Evolutionary conservation across 2,888 invertebrate genomes (phyloP).

Genomic region (Autographa gamma): DNA sequence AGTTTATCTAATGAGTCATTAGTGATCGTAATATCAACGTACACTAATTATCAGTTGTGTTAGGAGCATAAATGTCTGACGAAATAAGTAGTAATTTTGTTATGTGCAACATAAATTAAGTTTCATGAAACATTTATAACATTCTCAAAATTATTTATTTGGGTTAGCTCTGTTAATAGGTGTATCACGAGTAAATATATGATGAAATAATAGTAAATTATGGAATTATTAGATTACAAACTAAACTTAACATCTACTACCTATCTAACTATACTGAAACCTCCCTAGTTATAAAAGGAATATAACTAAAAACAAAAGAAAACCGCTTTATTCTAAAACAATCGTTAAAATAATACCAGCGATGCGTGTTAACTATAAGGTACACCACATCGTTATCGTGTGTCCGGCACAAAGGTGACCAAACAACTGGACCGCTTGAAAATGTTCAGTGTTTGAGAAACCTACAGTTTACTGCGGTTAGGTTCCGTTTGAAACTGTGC

Average conservation of each 20-base stretch:
- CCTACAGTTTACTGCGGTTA: conserved; percentile 26
- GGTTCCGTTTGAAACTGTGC: conserved; percentile 38
- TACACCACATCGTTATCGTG: conserved; percentile 75
- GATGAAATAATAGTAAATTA: too few species aligned
- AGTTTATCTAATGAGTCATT: neutral
- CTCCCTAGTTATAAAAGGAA: neutral
- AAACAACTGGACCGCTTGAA: conserved; percentile 38
- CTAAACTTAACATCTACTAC: too few species aligned
- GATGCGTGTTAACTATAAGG: conserved; percentile 67
- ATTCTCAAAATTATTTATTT: too few species aligned
- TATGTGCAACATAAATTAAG: neutral
- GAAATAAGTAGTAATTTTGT: neutral
- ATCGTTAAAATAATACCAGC: conserved; percentile 81
- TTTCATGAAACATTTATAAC: too few species aligned
- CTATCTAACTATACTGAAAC: too few species aligned
- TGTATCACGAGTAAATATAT: too few species aligned
- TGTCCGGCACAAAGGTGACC: conserved; percentile 66
- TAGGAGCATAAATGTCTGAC: neutral
- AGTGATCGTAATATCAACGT: neutral
- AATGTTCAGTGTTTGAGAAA: conserved; percentile 45
- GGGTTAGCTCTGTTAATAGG: too few species aligned
- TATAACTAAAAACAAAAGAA: neutral
- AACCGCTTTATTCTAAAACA: conserved; percentile 17
- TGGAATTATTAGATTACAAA: too few species aligned
- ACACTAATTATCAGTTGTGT: neutral